phyloP scores from a whole-genome alignment of 2,113 vertebrate genomes.

The Sturnus vulgaris region DNA sequence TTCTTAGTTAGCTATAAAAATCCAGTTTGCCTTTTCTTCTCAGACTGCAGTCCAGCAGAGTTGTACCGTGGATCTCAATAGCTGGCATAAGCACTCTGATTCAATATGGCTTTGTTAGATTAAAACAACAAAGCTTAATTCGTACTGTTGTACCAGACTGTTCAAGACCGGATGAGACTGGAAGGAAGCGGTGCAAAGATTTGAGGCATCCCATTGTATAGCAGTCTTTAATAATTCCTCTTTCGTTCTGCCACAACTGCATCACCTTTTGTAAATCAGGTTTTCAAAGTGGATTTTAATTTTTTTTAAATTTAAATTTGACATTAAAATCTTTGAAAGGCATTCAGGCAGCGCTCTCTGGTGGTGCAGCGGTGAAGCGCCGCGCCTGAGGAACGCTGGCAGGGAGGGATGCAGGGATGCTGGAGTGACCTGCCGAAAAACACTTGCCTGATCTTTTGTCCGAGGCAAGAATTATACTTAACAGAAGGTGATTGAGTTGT shows the following conservation, averaged over 20 bases:
- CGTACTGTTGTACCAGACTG: background rate
- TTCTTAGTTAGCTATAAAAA: background rate
- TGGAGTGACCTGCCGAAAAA: background rate
- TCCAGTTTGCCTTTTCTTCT: background rate
- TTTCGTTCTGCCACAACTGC: background rate
- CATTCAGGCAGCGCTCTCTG: conserved; percentile 41
- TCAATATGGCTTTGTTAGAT: background rate
- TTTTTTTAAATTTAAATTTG: background rate
- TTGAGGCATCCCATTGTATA: background rate
- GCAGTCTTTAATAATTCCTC: background rate
- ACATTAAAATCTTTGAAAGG: background rate
- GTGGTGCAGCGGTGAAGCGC: background rate
- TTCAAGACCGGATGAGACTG: background rate
- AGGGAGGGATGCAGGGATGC: background rate
- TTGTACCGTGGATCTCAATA: background rate
- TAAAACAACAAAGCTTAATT: conserved; percentile 32
- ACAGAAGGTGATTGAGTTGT: background rate
- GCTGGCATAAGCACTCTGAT: background rate
- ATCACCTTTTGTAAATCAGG: background rate
- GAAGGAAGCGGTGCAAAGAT: background rate
- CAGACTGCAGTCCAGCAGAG: background rate
- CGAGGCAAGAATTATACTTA: background rate
- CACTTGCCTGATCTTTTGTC: background rate
- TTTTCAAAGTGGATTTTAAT: background rate
- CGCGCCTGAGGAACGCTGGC: background rate